Percentiles rank a stretch among this genome's conserved stretches.
Conservation (phyloP, 2,113 vertebrate species). For the Grus americana region DNA sequence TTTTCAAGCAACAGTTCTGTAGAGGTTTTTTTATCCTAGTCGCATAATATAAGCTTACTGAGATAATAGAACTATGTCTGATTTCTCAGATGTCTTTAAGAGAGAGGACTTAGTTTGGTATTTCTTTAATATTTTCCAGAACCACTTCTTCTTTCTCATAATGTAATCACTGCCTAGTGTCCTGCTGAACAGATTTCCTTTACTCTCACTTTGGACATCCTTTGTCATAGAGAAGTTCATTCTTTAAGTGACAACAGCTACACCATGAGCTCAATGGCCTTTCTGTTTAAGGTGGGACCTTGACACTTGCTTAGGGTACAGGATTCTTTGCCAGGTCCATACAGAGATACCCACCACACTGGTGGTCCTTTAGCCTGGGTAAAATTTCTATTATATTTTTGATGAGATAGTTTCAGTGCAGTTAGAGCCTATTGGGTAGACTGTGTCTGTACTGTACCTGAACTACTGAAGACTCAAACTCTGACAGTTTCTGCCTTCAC, state of each 20-base stretch:
- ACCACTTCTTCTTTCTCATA: background rate
- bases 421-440: background rate
- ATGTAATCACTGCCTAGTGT: background rate
- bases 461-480: background rate
- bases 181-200: background rate
- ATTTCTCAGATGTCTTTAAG: background rate
- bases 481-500: background rate
- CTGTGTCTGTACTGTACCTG: background rate
- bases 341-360: background rate
- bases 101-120: background rate
- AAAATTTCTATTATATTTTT: background rate
- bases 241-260: background rate
- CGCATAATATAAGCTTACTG: background rate
- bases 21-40: background rate
- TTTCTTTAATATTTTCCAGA: slow-evolving; percentile 6
- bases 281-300: background rate
- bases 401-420: background rate
- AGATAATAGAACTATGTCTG: background rate
- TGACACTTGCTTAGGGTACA: background rate
- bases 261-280: background rate
- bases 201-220: background rate
- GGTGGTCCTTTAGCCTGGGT: background rate
- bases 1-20: background rate
- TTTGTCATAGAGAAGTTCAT: background rate
- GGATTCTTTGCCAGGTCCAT: background rate